Conservation (phyloP, 2,113 vertebrate species). For the Sapajus apella region DNA sequence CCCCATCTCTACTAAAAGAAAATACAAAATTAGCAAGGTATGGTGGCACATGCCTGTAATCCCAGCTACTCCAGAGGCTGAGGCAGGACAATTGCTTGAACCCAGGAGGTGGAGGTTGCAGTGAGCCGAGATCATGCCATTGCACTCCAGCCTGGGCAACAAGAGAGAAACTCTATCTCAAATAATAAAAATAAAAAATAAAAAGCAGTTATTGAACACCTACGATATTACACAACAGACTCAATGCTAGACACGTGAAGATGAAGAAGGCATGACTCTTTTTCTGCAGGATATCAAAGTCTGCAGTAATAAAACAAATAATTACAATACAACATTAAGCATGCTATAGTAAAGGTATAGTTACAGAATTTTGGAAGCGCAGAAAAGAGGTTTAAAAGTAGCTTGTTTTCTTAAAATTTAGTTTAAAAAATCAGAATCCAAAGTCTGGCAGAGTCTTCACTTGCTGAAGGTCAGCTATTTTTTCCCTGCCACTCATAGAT, state of each 20-base stretch:
- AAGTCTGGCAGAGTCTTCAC: background rate
- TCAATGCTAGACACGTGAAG: background rate
- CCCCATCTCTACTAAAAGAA: too few relatives aligned
- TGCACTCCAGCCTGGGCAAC: too few relatives aligned
- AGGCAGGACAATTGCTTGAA: too few relatives aligned
- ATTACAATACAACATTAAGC: background rate
- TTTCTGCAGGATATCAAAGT: background rate
- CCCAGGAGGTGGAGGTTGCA: too few relatives aligned
- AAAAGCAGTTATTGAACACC: background rate
- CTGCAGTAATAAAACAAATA: background rate
- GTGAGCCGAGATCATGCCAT: too few relatives aligned
- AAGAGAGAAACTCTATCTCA: too few relatives aligned
- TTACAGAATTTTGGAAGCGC: background rate
- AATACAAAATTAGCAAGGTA: too few relatives aligned
- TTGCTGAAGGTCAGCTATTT: slow-evolving; percentile 70
- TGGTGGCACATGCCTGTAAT: too few relatives aligned
- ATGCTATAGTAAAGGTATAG: background rate
- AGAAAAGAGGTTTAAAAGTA: background rate
- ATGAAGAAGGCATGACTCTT: background rate
- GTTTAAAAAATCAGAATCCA: background rate
- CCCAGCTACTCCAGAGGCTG: too few relatives aligned
- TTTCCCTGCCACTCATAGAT: slow-evolving; percentile 70
- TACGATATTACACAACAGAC: background rate
- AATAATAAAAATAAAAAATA: too few relatives aligned
- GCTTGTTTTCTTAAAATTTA: background rate